A percentile compares a stretch with the other conserved stretches of the same genome.
These are phyloP conservation scores for Prionace glauca DNA, from an alignment of 2,797 vertebrate species.

Conservation along the genomic window DNA sequence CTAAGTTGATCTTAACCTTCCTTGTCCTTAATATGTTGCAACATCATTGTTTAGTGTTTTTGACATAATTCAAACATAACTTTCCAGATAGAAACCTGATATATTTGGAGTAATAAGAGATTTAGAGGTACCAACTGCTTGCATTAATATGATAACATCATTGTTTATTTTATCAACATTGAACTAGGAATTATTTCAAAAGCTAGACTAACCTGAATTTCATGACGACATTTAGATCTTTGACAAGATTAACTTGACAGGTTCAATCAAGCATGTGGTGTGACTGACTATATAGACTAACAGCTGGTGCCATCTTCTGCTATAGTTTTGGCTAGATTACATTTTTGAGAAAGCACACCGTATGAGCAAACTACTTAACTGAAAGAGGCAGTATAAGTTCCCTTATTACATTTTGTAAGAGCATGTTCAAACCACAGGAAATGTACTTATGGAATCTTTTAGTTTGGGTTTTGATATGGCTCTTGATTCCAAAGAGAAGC, in stretches of 20 bases:
- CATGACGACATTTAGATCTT: slow-evolving; percentile 37
- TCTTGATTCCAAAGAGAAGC: neutral
- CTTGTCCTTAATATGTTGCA: slow-evolving; percentile 31
- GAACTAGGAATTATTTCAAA: slow-evolving; percentile 32
- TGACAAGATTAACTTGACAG: slow-evolving; percentile 35
- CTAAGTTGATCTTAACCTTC: slow-evolving; percentile 14
- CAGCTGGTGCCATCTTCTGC: slow-evolving; percentile 40
- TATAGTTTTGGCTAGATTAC: slow-evolving; percentile 40
- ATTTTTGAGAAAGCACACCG: slow-evolving; percentile 17
- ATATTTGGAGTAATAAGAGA: slow-evolving; percentile 14
- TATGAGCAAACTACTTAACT: slow-evolving; percentile 37
- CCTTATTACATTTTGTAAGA: slow-evolving; percentile 11
- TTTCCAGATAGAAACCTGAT: slow-evolving; percentile 35
- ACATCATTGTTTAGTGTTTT: slow-evolving; percentile 35
- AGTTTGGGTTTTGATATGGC: neutral
- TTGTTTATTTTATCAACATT: slow-evolving; percentile 37
- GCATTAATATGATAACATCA: slow-evolving; percentile 34
- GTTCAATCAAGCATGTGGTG: slow-evolving; percentile 27
- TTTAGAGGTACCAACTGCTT: slow-evolving; percentile 19
- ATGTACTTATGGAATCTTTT: slow-evolving; percentile 17
- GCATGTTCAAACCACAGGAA: slow-evolving; percentile 35
- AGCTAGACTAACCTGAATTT: slow-evolving; percentile 36
- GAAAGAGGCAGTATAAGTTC: slow-evolving; percentile 8
- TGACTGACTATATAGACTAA: slow-evolving; percentile 40
- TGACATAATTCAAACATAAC: slow-evolving; percentile 35